Evolutionary conservation across 2,113 vertebrate species (phyloP).

Genomic region (Irena cyanogastra): DNA sequence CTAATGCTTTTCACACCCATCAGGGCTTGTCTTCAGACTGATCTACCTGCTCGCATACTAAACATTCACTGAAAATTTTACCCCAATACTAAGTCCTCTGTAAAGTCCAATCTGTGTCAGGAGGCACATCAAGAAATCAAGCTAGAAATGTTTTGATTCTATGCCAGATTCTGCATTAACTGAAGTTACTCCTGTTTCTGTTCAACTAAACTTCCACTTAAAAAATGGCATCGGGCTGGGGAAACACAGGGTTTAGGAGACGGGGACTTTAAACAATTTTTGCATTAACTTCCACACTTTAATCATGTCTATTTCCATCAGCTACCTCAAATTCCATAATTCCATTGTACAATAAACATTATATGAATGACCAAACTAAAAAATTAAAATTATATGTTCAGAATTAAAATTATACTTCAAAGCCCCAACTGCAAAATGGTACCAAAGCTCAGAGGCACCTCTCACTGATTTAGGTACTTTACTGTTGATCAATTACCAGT

Average conservation of each 20-base stretch:
- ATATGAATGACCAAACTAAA: not conserved
- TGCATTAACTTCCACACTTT: not conserved
- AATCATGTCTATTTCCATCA: not conserved
- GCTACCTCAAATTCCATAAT: not conserved
- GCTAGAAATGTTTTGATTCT: not conserved
- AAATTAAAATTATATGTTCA: not conserved
- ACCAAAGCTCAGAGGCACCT: not conserved
- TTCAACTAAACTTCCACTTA: not conserved
- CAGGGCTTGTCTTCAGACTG: not conserved
- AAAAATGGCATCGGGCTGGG: not conserved
- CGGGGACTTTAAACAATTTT: not conserved
- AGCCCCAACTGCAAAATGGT: not conserved
- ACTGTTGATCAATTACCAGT: not conserved
- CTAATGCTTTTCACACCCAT: not conserved
- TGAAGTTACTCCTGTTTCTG: not conserved
- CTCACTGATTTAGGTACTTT: not conserved
- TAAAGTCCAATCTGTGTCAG: not conserved
- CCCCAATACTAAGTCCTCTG: not conserved
- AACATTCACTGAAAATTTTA: not conserved
- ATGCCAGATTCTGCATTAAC: not conserved
- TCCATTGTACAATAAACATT: not conserved
- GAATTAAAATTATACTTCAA: not conserved
- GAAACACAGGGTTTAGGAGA: not conserved
- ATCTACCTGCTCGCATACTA: not conserved
- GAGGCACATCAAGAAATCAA: not conserved